Conservation (phyloP, 2,888 invertebrate genomes). For the Andrena minutula region DNA sequence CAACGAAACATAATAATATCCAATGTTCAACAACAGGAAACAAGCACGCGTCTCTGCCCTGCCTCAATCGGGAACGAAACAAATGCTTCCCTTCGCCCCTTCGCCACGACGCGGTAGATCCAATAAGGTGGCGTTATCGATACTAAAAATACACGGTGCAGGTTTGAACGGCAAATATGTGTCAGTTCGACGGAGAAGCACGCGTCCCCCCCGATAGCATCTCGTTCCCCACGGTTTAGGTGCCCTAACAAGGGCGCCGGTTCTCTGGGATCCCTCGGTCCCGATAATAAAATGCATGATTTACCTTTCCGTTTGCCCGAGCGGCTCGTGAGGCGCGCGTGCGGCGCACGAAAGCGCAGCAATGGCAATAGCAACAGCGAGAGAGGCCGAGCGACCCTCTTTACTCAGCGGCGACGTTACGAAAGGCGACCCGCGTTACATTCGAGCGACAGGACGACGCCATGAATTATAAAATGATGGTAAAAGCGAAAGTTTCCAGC, state of each 20-base stretch:
- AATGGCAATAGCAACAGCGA: conserved; percentile 44
- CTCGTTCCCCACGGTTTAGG: conserved; percentile 49
- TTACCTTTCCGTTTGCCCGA: conserved; percentile 76
- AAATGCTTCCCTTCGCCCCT: conserved; percentile 31
- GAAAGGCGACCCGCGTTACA: conserved; percentile 75
- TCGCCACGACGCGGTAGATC: conserved; percentile 4
- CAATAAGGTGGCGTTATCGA: conserved; percentile 38
- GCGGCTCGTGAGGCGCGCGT: conserved; percentile 33
- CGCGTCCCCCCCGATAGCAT: conserved; percentile 19
- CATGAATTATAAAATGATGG: conserved; percentile 85
- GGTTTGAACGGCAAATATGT: conserved; percentile 56
- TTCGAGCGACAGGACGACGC: conserved; percentile 79
- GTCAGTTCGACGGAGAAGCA: conserved; percentile 38
- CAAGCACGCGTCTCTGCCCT: no score
- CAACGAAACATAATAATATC: neutral
- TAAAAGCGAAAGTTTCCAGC: conserved; percentile 84
- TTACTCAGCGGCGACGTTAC: conserved; percentile 76
- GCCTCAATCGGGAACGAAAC: neutral
- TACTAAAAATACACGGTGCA: conserved; percentile 50
- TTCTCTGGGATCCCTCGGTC: conserved; percentile 48
- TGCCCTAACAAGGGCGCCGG: conserved; percentile 41
- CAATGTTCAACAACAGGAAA: no score
- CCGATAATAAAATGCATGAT: conserved; percentile 83
- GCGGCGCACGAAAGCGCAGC: conserved; percentile 50
- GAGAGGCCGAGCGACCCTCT: conserved; percentile 70